Conservation (phyloP, 2,888 invertebrate species). For the Drosophila mimetica region DNA sequence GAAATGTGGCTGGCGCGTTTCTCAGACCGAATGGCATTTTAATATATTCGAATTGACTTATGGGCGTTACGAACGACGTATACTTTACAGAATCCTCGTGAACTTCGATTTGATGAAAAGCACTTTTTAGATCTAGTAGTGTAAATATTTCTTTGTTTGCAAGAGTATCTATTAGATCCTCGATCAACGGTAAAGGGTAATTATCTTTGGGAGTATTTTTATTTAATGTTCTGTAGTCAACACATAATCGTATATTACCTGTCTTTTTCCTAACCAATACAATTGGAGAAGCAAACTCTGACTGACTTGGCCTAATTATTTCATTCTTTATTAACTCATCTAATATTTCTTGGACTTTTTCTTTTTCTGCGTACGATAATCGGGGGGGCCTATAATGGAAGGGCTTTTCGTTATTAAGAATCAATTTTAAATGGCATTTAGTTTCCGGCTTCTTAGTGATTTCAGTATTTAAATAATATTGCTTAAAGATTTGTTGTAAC, state of each 20-base stretch:
- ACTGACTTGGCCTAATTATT: no score
- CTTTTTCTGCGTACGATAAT: not conserved
- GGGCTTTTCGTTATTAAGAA: no score
- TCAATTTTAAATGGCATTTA: no score
- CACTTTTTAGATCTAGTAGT: not conserved
- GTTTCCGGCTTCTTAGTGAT: no score
- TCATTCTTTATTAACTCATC: no score
- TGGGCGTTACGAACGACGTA: not conserved
- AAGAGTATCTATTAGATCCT: no score
- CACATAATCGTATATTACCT: not conserved
- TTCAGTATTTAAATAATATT: not conserved
- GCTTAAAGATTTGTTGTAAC: not conserved
- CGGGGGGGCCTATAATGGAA: no score
- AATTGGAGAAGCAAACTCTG: no score
- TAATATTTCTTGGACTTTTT: not conserved
- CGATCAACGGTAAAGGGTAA: not conserved
- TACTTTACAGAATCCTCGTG: not conserved
- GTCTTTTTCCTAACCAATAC: not conserved
- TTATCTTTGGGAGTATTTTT: not conserved
- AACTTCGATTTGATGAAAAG: no score
- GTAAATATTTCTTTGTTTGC: no score
- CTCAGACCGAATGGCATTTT: not conserved
- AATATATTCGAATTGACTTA: not conserved
- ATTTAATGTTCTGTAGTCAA: not conserved
- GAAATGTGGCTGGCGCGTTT: not conserved